Conservation (phyloP, 2,797 vertebrate genomes). For the Falco cherrug region DNA sequence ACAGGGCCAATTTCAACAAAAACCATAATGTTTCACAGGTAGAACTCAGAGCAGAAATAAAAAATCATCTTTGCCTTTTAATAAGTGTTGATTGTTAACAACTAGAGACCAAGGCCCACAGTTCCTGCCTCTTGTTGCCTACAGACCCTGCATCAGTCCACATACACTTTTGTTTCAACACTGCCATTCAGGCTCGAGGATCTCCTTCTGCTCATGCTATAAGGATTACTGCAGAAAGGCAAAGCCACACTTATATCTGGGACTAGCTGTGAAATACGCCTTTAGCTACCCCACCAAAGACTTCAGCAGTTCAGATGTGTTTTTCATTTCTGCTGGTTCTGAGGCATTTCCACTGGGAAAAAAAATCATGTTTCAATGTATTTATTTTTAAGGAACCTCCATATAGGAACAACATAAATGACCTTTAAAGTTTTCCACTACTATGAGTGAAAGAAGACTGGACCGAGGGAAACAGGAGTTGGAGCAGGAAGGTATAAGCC, state of each 20-base stretch:
- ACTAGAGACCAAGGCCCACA: not conserved
- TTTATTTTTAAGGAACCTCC: not conserved
- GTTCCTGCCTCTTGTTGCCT: not conserved
- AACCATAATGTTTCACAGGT: not conserved
- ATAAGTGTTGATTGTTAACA: not conserved
- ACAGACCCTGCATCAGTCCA: not conserved
- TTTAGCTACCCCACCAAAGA: not conserved
- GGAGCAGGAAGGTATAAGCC: not conserved
- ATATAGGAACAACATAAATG: not conserved
- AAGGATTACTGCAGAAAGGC: not conserved
- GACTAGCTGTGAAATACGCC: not conserved
- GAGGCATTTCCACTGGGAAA: not conserved
- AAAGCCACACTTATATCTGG: not conserved
- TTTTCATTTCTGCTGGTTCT: not conserved
- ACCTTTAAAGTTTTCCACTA: not conserved
- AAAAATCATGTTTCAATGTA: not conserved
- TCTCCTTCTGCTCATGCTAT: not conserved
- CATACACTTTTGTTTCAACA: not conserved
- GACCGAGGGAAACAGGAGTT: not conserved
- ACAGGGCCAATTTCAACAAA: not conserved
- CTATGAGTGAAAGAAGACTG: not conserved
- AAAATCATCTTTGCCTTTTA: not conserved
- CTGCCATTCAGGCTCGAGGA: not conserved
- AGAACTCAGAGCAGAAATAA: not conserved
- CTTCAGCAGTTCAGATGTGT: not conserved